Evolutionary conservation across 2,113 vertebrate genomes (phyloP).

Genomic region (Scartelaos histophorus): DNA sequence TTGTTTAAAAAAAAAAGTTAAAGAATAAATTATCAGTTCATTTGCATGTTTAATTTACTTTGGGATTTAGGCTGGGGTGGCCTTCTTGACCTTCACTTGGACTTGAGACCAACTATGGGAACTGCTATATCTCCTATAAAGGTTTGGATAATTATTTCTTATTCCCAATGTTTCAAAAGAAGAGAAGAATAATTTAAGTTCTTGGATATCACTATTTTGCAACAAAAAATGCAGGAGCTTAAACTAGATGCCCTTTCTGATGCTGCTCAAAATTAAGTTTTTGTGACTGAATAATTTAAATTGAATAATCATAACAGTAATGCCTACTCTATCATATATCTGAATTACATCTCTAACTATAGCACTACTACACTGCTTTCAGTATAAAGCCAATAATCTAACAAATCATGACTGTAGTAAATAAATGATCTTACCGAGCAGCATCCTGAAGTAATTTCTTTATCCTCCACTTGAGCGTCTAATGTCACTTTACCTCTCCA

Average conservation of each 20-base stretch:
- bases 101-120: neutral
- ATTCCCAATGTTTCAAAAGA: no score
- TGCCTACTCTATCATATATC: neutral
- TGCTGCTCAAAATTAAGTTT: neutral
- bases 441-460: slow-evolving; percentile 60
- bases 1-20: neutral
- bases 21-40: neutral
- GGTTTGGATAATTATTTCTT: neutral
- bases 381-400: neutral
- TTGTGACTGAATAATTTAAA: neutral
- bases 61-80: no score
- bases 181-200: no score
- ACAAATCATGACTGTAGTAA: slow-evolving; percentile 1
- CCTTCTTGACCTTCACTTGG: neutral
- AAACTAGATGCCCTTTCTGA: neutral
- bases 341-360: neutral
- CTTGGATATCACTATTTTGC: neutral
- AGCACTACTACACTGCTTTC: neutral
- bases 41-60: neutral
- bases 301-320: no score
- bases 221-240: neutral
- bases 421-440: slow-evolving; percentile 64
- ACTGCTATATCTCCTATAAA: neutral
- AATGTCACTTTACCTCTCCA: slow-evolving; percentile 36
- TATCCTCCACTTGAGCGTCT: slow-evolving; percentile 35